Percentiles rank a stretch among this genome's conserved stretches.
Evolutionary conservation across 2,113 vertebrate genomes (phyloP).

Genomic region (Passer domesticus): DNA sequence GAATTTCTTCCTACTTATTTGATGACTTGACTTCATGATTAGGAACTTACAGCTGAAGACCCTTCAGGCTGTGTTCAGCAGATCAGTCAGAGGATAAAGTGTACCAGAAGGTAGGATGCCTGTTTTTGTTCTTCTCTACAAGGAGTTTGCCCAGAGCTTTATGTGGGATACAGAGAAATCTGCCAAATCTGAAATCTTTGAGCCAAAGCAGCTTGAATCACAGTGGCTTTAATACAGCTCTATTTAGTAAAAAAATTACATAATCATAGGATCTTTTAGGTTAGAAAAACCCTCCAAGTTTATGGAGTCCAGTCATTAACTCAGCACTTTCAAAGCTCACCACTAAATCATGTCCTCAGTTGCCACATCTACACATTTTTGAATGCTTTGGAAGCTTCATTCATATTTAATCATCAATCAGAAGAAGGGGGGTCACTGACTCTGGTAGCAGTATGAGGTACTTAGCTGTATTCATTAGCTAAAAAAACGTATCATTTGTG

Average conservation of each 20-base stretch:
- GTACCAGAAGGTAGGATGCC: background rate
- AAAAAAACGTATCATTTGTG: background rate
- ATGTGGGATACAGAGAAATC: background rate
- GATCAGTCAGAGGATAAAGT: background rate
- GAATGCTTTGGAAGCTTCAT: background rate
- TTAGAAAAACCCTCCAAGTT: background rate
- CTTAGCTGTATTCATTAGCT: background rate
- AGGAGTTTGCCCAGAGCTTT: background rate
- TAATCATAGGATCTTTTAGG: background rate
- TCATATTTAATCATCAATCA: background rate
- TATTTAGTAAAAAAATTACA: background rate
- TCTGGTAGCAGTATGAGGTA: background rate
- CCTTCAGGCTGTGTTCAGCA: background rate
- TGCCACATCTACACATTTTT: accelerated
- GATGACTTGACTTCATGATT: background rate
- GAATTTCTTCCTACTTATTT: background rate
- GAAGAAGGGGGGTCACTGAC: background rate
- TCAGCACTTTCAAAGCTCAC: background rate
- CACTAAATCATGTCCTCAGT: background rate
- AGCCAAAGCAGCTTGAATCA: background rate
- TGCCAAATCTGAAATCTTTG: background rate
- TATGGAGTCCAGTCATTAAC: background rate
- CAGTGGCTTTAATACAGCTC: background rate
- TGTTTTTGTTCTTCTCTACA: background rate
- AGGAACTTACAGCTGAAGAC: background rate